Evolutionary conservation across 2,888 invertebrate species (phyloP), one percentile per base, ranked within the genome.

Genomic region (Ochropleura leucogaster): DNA sequence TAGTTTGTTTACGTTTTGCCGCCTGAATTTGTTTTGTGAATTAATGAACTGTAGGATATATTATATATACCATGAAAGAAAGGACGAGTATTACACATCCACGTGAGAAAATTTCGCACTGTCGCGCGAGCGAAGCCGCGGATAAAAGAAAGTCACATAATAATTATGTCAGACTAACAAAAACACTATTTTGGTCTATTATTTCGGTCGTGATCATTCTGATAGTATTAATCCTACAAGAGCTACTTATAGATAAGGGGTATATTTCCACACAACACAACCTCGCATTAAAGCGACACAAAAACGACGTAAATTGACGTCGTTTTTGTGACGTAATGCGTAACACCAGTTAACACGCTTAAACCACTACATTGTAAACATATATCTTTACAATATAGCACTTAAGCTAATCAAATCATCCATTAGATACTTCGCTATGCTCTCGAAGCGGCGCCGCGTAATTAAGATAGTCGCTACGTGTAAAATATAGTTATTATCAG

Each of bases 401-500:
- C 80, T 79, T 79, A 72, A 72, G 80, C 68, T 69, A 79, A 80
- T 84, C 62, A 84, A 80, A 80, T 74, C 55, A 67, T 59, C 66
- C 60, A 74, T 84, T 83, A 83, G 49, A 83, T 72, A 65, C 68
- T 62, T 51, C 46, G 69, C 18, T 70, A 59, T 67, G 53, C 57
- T 57, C 74, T 59, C 75, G 47, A 55, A 74, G 62, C 57, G 51
- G 46, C 30, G 75, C 47, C 55, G 60, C 6, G 62, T 62, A 74
- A 82, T 84, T 84, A 68, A 80, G 81, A 84, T 82, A 80, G 68
- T 72, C 47, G 64, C 40, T 44, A 65, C 53, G 62, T 63, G 74
- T 74, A 66, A 84, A 84, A 82, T 74, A 74, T 72, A 42, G 74
- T 80, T 81, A 72, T 84, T 79, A 79, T 83, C 72, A 69, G 70